A percentile compares a stretch with the other conserved stretches of the same genome.
These are phyloP conservation scores for Caenorhabditis drosophilae DNA, from an alignment of 2,888 invertebrate genomes.

Conservation along the genomic window DNA sequence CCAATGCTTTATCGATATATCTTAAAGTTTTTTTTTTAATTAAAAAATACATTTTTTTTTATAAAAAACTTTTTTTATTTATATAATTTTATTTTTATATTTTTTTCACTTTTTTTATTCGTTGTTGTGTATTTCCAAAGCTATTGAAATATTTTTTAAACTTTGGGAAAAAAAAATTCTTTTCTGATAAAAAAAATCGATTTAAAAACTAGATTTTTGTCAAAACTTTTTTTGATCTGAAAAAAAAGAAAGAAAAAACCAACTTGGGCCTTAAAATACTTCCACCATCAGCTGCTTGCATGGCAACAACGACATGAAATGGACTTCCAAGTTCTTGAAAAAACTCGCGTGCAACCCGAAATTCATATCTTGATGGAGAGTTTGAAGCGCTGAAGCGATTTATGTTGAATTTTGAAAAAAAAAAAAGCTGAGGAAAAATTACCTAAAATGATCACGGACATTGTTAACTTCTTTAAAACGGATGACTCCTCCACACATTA, in stretches of 20 bases:
- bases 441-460: slow-evolving; percentile 67
- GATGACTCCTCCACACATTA: slow-evolving; percentile 55
- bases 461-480: slow-evolving; percentile 68
- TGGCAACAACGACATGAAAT: slow-evolving; percentile 67
- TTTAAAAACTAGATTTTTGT: not conserved
- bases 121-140: too few species aligned
- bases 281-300: slow-evolving; percentile 64
- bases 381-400: slow-evolving; percentile 50
- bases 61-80: too few species aligned
- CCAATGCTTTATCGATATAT: slow-evolving; percentile 65
- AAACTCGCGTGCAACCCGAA: slow-evolving; percentile 64
- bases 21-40: too few species aligned
- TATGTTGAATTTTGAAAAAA: not conserved
- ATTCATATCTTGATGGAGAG: slow-evolving; percentile 65
- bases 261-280: slow-evolving; percentile 60
- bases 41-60: too few species aligned
- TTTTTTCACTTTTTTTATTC: too few species aligned
- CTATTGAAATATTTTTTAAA: too few species aligned
- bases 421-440: not conserved
- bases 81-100: too few species aligned
- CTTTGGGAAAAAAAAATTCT: too few species aligned
- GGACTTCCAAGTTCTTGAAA: slow-evolving; percentile 66
- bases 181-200: not conserved
- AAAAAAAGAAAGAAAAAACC: slow-evolving; percentile 1
- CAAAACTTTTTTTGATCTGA: not conserved